Evolutionary conservation across 2,888 invertebrate genomes (phyloP).

Genomic region (Harmothoe impar): DNA sequence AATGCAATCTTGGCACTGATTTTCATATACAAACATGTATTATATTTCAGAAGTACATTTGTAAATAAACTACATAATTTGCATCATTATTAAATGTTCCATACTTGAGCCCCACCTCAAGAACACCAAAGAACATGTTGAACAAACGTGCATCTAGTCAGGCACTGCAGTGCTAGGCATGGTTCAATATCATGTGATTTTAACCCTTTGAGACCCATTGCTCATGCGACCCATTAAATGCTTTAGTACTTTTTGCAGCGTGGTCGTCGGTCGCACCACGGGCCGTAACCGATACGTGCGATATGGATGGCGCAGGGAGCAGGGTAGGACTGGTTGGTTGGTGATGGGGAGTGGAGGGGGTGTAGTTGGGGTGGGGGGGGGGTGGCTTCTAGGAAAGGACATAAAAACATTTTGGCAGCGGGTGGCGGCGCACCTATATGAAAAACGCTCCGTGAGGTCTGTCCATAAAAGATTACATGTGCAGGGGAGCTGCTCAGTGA

Average conservation of each 20-base stretch:
- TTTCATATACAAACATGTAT: no score
- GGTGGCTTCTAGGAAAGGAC: neutral
- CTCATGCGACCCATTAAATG: slow-evolving; percentile 45
- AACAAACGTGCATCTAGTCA: neutral
- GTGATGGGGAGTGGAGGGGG: neutral
- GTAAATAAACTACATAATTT: no score
- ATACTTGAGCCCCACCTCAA: neutral
- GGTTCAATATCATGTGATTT: neutral
- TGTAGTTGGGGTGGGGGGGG: neutral
- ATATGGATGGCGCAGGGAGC: neutral
- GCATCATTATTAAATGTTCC: no score
- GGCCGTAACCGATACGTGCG: slow-evolving; percentile 14
- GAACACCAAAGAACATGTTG: neutral
- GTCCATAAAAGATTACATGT: slow-evolving; percentile 45
- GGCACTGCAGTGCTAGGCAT: neutral
- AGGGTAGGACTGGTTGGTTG: neutral
- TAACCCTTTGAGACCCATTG: neutral
- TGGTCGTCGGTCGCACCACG: slow-evolving; percentile 3
- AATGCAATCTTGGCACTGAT: no score
- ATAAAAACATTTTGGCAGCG: slow-evolving; percentile 47
- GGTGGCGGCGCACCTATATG: slow-evolving; percentile 36
- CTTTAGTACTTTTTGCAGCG: slow-evolving; percentile 29
- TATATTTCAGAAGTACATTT: no score
- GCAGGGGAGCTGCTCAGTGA: neutral
- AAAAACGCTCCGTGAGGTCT: neutral